Evolutionary conservation across 2,888 invertebrate genomes (phyloP), one percentile per base, ranked within the genome.

Genomic region (Mongoloraphidia duomilia): DNA sequence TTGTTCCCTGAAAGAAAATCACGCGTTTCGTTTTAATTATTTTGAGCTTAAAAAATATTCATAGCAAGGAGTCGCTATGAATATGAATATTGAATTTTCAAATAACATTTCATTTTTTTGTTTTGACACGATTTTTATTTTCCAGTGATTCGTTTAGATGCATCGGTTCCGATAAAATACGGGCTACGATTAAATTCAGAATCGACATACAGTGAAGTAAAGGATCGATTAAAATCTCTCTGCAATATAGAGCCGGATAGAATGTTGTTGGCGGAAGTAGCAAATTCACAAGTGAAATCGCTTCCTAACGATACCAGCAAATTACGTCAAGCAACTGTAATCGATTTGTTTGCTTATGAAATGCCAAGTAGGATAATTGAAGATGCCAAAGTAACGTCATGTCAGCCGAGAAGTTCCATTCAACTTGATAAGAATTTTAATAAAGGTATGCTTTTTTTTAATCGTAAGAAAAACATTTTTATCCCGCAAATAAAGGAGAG

Each of bases 121-220:
- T 43, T 26, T 48, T 11, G 12, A 50, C 11, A 38, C 37, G 41
- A 34, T 41, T 9, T 47, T 13, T 49, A 43, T 36, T 49, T 63
- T 64, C 8, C 63, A 84, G 86, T 87, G 12, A 78, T 87, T 49
- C 68, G 79, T n/a, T 67, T 85, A 54, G 86, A 90, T 65, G 92
- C 91, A 0, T 80, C 84, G 13, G 79, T 84, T 45, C 93, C 93
- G 0, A 73, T 82, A 1, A 85, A 88, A 62, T 93, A 91, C 65
- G 92, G 91, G 1, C 71, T 92, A 52, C 74, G 89, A 2, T 73
- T 92, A 26, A 85, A 84, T 65, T 83, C 87, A 8, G 91, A 91
- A 57, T 86, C 85, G 52, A 84, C 82, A 43, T 87, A 87, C 60
- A 61, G 72, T n/a, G 81, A 82, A 50, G 65, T 92, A 40, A 90